Conservation (phyloP, 1,140 invertebrate species). For the Varroa destructor region DNA sequence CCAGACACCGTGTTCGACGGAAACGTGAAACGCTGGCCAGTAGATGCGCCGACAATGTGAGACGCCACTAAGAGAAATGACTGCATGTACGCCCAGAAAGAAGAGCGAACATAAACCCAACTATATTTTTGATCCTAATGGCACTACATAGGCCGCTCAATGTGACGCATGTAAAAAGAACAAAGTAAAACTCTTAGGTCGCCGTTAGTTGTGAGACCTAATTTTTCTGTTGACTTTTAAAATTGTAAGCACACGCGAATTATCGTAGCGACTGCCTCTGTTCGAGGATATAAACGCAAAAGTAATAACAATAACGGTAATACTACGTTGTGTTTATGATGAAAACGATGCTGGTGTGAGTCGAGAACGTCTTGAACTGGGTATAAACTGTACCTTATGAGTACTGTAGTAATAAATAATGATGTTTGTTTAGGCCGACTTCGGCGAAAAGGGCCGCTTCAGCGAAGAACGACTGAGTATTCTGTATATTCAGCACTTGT, state of each 20-base stretch:
- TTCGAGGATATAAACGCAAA: not conserved
- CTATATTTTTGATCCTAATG: not conserved
- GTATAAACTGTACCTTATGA: too few species aligned
- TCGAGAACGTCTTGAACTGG: too few species aligned
- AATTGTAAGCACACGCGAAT: too few species aligned
- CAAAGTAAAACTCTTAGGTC: too few species aligned
- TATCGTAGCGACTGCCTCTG: not conserved
- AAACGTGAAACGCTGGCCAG: not conserved
- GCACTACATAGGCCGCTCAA: not conserved
- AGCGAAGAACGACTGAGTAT: not conserved
- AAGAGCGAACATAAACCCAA: not conserved
- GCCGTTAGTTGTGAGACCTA: too few species aligned
- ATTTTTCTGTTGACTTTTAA: too few species aligned
- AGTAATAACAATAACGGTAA: too few species aligned
- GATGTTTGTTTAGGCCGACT: not conserved
- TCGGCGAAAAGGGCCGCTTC: not conserved
- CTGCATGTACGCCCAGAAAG: not conserved
- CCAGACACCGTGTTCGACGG: conserved; percentile 8
- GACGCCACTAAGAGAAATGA: not conserved
- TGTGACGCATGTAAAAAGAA: not conserved
- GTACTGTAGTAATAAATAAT: too few species aligned
- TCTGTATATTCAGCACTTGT: not conserved
- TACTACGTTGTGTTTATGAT: too few species aligned
- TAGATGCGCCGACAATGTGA: not conserved
- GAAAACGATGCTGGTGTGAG: too few species aligned